Base-by-base conservation (phyloP, 2,888 invertebrate genomes). In the Hemithea aestivaria region DNA sequence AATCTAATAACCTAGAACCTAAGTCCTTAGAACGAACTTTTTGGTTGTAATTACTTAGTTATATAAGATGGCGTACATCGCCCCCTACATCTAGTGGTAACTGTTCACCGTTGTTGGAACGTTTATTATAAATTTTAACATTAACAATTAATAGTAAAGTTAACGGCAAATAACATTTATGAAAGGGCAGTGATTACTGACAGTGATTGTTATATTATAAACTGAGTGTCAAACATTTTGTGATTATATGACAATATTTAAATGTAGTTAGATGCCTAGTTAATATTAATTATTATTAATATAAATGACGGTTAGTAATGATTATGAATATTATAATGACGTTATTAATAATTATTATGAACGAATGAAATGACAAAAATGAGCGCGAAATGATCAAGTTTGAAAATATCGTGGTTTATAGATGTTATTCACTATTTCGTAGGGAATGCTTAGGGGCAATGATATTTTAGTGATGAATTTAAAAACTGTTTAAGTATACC, bases 11-110 rank as follows among this genome's bases (percentile, higher is more conserved):
- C 53, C 73, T 84, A 84, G 74, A 84, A 84, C 83, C 78, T 84
- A 79, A 84, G 85, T 85, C 83, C 85, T 71, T 84, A 84, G 69
- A 84, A 81, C 80, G 85, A 87, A 85, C 85, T 84, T 84, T 87
- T 85, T 87, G 85, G 85, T 85, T 83, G 77, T 76, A 74, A 76
- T 80, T 78, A 77, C 84, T 83, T 83, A 85, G 67, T 68, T 73
- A 71, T 68, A 74, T n/a, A 66, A 47, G 53, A 62, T 76, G 51
- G 78, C 80, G 58, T 66, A 69, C 57, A 48, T 65, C 61, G 77
- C 77, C 78, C 57, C 66, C 70, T 79, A 79, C 48, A 56, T 39
- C 79, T 84, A 85, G 50, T 84, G 85, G 85, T 87, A 87, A 87
- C 87, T 76, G 78, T 82, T 85, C 85, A 87, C 87, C 87, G 87